Conservation (phyloP, 1,140 invertebrate genomes). For the Pantala flavescens region DNA sequence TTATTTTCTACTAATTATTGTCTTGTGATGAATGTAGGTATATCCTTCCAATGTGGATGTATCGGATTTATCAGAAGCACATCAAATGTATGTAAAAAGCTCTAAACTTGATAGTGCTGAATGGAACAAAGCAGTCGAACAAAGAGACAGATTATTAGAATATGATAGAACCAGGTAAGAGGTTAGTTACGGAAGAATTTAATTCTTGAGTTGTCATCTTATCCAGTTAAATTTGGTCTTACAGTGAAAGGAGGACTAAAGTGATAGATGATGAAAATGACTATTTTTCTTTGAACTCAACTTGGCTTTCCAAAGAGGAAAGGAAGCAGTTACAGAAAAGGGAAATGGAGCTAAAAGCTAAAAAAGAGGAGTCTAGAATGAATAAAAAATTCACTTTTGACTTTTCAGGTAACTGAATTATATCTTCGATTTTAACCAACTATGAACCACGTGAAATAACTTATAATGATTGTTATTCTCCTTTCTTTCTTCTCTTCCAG, state of each 20-base stretch:
- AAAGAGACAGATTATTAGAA: slow-evolving; percentile 73
- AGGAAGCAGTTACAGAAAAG: slow-evolving; percentile 55
- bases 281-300: slow-evolving; percentile 74
- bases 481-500: no score
- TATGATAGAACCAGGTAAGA: slow-evolving; percentile 69
- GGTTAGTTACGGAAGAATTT: slow-evolving; percentile 18
- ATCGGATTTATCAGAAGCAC: slow-evolving; percentile 39
- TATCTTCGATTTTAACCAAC: no score
- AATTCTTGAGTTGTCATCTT: slow-evolving; percentile 18
- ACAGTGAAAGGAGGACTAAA: slow-evolving; percentile 68
- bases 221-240: slow-evolving; percentile 24
- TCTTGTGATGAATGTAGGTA: slow-evolving; percentile 37
- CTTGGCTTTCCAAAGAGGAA: slow-evolving; percentile 67
- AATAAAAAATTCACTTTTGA: slow-evolving; percentile 67
- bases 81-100: neutral
- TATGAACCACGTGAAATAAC: no score
- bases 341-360: slow-evolving; percentile 54
- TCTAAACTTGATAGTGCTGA: slow-evolving; percentile 14
- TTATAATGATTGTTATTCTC: no score
- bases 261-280: slow-evolving; percentile 94
- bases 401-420: slow-evolving; percentile 58
- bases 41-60: slow-evolving; percentile 63
- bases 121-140: slow-evolving; percentile 59
- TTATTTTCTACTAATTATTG: no score
- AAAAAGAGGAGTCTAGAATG: slow-evolving; percentile 56